Conservation (phyloP, 2,888 invertebrate species). For the Digitonthophagus gazella region DNA sequence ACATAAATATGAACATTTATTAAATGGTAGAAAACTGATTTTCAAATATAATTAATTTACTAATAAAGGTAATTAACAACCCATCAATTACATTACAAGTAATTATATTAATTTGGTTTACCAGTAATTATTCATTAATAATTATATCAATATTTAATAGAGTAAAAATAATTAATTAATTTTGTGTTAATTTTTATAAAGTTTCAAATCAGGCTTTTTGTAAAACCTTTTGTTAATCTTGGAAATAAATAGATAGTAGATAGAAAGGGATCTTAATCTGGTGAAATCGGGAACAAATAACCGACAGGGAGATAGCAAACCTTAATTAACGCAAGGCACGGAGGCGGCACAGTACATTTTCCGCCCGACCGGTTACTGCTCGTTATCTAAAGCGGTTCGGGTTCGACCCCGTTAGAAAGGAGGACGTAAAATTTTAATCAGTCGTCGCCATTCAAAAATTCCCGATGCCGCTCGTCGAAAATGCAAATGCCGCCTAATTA, state of each 20-base stretch:
- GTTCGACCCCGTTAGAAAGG: neutral
- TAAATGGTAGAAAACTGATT: too few relatives aligned
- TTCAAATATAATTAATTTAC: too few relatives aligned
- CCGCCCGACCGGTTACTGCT: neutral
- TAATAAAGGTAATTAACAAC: too few relatives aligned
- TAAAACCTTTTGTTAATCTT: neutral
- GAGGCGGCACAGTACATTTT: neutral
- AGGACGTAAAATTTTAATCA: neutral
- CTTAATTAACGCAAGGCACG: neutral
- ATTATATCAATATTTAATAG: too few relatives aligned
- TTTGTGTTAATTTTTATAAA: neutral
- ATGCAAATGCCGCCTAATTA: neutral
- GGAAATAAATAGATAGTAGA: neutral
- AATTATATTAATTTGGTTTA: too few relatives aligned
- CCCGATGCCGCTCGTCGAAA: neutral
- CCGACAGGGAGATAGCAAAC: neutral
- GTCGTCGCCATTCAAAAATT: neutral
- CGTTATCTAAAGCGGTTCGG: neutral
- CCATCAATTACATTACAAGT: too few relatives aligned
- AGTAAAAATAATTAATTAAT: too few relatives aligned
- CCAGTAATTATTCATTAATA: too few relatives aligned
- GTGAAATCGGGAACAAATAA: neutral
- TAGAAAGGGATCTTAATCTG: neutral
- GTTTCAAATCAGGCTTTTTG: neutral
- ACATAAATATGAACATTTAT: too few relatives aligned